Base-by-base conservation (phyloP, 2,888 invertebrate species). In the Plagodis pulveraria region DNA sequence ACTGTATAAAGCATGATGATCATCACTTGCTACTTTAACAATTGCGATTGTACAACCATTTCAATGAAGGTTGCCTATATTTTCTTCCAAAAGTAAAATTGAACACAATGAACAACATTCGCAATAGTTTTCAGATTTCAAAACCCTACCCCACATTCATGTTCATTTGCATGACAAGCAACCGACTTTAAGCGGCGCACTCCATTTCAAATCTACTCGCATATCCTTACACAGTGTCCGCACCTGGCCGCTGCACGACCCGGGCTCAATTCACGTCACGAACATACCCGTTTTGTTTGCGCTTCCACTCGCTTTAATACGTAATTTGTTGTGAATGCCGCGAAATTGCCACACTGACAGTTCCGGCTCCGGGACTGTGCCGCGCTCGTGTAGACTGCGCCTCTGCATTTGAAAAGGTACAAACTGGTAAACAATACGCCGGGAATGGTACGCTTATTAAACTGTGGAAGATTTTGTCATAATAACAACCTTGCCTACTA, bases 321-420 rank as follows among this genome's bases (percentile, higher is more conserved):
- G 82, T 91, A 91, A 91, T 91, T 91, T 91, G 90, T 90, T 87
- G 86, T 89, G 89, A 91, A 91, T 91, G 81, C 88, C 85, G 78
- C 87, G 81, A 86, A 91, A 91, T 91, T 91, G 89, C 86, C 86
- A 84, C 81, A 84, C 83, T 87, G 89, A 85, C 89, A 86, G 80
- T 78, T 76, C 76, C 71, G 52, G 44, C 78, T 76, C 76, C 72
- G 50, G 40, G 41, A 22, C 49, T 47, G 47, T 42, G 33, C 10
- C 34, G 50, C 33, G 8, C 12, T 42, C 40, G 35, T 38, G 47
- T 50, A 50, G 6, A 38, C 47, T 33, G 11, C 22, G 22, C 11
- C 33, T 78, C 84, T 86, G 87, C 87, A 81, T 86, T 87, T 88
- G 88, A 87, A 87, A 84, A 83, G 80, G 82, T 86, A 84, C 85